Percentiles rank a stretch among this genome's conserved stretches.
Conservation (phyloP, 2,797 vertebrate species). For the Danio aesculapii region DNA sequence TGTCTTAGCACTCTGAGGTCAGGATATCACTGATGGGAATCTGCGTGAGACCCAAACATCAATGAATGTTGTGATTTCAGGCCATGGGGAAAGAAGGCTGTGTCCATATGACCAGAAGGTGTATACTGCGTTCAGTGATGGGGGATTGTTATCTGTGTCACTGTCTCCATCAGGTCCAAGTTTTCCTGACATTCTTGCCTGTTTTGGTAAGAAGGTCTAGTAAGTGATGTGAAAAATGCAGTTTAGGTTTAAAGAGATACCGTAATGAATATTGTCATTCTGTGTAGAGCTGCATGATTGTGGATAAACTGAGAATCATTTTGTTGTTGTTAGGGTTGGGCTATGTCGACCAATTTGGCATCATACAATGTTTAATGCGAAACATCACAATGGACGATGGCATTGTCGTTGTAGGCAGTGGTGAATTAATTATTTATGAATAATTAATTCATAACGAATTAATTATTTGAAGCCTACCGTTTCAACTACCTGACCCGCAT, state of each 20-base stretch:
- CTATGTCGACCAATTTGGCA: too few species aligned
- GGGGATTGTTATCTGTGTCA: conserved; percentile 32
- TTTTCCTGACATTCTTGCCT: neutral
- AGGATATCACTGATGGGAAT: conserved; percentile 48
- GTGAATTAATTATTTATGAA: too few species aligned
- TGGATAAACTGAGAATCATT: too few species aligned
- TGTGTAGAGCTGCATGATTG: too few species aligned
- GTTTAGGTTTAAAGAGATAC: neutral
- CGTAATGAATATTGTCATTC: neutral
- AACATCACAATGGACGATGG: too few species aligned
- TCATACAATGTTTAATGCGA: too few species aligned
- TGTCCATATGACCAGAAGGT: conserved; percentile 14
- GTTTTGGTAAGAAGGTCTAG: conserved; percentile 13
- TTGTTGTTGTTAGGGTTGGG: too few species aligned
- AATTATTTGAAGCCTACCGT: too few species aligned
- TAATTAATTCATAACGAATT: too few species aligned
- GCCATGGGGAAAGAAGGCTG: neutral
- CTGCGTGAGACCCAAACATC: conserved; percentile 39
- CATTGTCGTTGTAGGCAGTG: too few species aligned
- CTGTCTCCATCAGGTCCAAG: conserved; percentile 10
- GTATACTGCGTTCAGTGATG: neutral
- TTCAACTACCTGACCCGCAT: too few species aligned
- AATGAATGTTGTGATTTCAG: conserved; percentile 31
- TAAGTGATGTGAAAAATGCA: neutral
- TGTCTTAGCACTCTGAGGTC: conserved; percentile 13